Percentiles rank a stretch among this genome's conserved stretches.
Evolutionary conservation across 2,888 invertebrate species (phyloP).

Genomic region (Chelonus formosanus): DNA sequence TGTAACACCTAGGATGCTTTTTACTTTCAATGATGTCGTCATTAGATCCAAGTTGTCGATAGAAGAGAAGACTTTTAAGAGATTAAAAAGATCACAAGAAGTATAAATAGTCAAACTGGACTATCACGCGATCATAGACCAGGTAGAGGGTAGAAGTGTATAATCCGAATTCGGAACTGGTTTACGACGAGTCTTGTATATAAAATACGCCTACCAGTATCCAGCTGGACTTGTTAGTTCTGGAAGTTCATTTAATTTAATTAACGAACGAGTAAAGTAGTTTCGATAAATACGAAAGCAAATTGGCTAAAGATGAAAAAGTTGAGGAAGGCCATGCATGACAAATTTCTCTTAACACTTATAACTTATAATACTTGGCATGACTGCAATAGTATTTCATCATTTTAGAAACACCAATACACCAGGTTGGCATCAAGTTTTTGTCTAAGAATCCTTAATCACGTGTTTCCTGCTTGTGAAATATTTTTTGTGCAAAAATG

Average conservation of each 20-base stretch:
- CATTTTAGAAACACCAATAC: too few species aligned
- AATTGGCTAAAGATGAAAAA: neutral
- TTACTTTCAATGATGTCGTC: neutral
- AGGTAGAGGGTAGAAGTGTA: neutral
- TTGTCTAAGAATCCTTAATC: too few species aligned
- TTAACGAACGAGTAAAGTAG: constrained; percentile 1
- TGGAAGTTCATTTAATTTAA: constrained; percentile 23
- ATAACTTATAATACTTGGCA: too few species aligned
- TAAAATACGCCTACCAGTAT: constrained; percentile 13
- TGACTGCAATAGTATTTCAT: too few species aligned
- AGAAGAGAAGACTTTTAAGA: neutral
- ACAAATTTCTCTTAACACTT: too few species aligned
- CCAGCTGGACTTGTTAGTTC: constrained; percentile 16
- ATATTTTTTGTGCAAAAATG: too few species aligned
- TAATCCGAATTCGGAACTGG: constrained; percentile 26
- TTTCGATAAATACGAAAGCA: constrained; percentile 11
- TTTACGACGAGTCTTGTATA: constrained; percentile 27
- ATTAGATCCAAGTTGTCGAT: constrained; percentile 8
- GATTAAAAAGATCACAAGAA: too few species aligned
- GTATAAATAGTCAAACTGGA: too few species aligned
- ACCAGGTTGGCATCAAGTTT: too few species aligned
- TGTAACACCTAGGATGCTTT: neutral
- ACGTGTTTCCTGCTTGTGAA: too few species aligned
- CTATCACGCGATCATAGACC: too few species aligned
- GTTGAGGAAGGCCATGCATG: constrained; percentile 21